Conservation (phyloP, 2,797 vertebrate genomes). For the Myoxocephalus aenaeus region DNA sequence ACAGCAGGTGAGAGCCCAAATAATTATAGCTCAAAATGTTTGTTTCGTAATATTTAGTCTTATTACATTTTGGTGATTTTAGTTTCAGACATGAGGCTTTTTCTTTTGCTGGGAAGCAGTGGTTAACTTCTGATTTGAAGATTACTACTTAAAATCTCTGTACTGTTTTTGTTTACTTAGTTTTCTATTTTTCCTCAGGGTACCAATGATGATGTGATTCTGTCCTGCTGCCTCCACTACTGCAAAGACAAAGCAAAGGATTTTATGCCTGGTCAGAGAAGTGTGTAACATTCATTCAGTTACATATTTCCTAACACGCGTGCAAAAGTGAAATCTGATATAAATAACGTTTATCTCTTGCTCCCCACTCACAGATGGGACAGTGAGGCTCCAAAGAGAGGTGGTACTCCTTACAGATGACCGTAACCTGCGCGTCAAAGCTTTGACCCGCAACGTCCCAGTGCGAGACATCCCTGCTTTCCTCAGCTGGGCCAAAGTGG, state of each 20-base stretch:
- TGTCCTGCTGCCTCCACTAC: slow-evolving; percentile 98
- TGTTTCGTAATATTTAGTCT: not conserved
- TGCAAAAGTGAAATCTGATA: not conserved
- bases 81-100: not conserved
- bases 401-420: slow-evolving; percentile 98
- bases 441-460: slow-evolving; percentile 95
- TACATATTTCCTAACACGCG: not conserved
- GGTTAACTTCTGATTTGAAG: not conserved
- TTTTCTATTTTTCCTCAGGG: slow-evolving; percentile 84
- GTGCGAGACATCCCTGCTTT: slow-evolving; percentile 97
- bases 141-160: slow-evolving; percentile 1
- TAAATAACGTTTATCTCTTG: not conserved
- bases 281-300: slow-evolving; percentile 73
- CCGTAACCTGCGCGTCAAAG: slow-evolving; percentile 97
- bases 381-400: slow-evolving; percentile 92
- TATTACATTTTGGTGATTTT: not conserved
- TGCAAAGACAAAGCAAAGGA: slow-evolving; percentile 99
- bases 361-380: slow-evolving; percentile 82
- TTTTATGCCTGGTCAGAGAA: slow-evolving; percentile 94
- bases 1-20: slow-evolving; percentile 87
- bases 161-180: not conserved
- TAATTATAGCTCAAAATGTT: not conserved
- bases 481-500: slow-evolving; percentile 92
- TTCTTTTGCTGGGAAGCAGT: not conserved
- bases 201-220: slow-evolving; percentile 97